A percentile compares a stretch with the other conserved stretches of the same genome.
Evolutionary conservation across 2,113 vertebrate genomes (phyloP).

Genomic region (Esox niger): DNA sequence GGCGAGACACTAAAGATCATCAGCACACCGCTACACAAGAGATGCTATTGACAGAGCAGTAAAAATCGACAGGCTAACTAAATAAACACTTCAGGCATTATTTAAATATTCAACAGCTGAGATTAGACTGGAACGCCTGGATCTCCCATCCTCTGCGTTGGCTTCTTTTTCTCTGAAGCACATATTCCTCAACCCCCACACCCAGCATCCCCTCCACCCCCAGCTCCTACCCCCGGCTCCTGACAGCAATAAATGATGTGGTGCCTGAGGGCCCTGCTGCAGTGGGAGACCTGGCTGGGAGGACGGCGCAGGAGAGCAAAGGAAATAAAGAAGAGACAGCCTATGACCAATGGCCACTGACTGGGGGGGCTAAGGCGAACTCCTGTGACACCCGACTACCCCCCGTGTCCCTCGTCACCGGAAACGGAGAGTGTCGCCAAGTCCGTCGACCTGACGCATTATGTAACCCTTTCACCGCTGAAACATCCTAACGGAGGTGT

Average conservation of each 20-base stretch:
- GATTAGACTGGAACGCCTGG: conserved; percentile 85
- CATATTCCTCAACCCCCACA: conserved; percentile 47
- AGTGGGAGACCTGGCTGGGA: conserved; percentile 58
- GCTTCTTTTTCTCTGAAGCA: conserved; percentile 66
- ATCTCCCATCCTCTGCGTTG: conserved; percentile 59
- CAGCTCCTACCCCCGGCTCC: conserved; percentile 47
- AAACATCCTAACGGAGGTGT: background rate
- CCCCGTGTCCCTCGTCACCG: conserved; percentile 41
- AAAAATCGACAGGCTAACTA: conserved; percentile 99
- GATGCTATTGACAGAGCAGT: conserved; percentile 99
- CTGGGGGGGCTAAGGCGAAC: conserved; percentile 64
- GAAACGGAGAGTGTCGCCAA: background rate
- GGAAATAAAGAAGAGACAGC: conserved; percentile 75
- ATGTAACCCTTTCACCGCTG: background rate
- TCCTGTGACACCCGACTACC: conserved; percentile 69
- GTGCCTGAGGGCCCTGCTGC: conserved; percentile 73
- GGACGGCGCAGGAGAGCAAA: conserved; percentile 58
- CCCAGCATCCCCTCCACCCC: conserved; percentile 22
- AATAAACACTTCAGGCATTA: conserved; percentile 95
- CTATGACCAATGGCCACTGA: conserved; percentile 74
- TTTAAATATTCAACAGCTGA: conserved; percentile 99
- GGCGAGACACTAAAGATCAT: conserved; percentile 97
- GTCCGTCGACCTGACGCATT: background rate
- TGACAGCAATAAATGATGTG: conserved; percentile 75
- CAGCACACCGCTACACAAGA: conserved; percentile 88